Base-by-base conservation (phyloP, 1,140 invertebrate species). In the Drosophila sturtevanti region DNA sequence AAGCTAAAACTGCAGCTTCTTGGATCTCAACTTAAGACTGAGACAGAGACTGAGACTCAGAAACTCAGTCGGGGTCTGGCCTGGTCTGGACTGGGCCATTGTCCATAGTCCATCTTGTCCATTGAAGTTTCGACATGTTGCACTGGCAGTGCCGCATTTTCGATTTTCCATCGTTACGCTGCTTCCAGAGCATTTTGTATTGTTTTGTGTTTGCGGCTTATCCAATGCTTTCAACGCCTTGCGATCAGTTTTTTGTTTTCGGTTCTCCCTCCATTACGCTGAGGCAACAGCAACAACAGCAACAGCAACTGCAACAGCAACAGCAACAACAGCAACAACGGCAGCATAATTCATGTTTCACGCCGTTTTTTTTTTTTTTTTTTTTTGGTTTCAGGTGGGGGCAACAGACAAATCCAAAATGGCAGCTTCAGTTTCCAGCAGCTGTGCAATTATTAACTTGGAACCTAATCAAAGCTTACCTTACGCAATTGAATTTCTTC, bases 281-380 rank as follows among this genome's bases (percentile, higher is more conserved):
- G 59, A 64, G 37, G 41, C 11, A 48, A 44, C 18, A 41, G 14
- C 54, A 37, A 52, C 48, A 60, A 41, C 12, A 60, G 9, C 14
- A 44, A 34, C 44, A 64, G 35, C 61, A 65, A 56, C 59, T 38
- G 51, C 73, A 34, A 64, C 81, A 77, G 74, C 71, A 81, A 52
- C 48, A 60, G 35, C 12, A 60, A 12, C 14, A 44, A 34, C 44
- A 64, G 35, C 61, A 65, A 56, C 59, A 44, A 54, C 73, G 38
- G 67, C 81, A 77, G 74, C 71, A 81, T 81, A 78, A 86, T 81
- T 86, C 77, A 86, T 86, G 81, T 81, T 86, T 86, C 71, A 86
- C 74, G 78, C 81, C 74, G 76, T 34, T 58, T 48, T 48, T 16
- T 16, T 56, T 2, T 24, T 7, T 14, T 60, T n/a, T n/a, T n/a